Percentiles rank a stretch among this genome's conserved stretches.
phyloP scores from a whole-genome alignment of 2,113 vertebrate species.

The Bostrychus sinensis region DNA sequence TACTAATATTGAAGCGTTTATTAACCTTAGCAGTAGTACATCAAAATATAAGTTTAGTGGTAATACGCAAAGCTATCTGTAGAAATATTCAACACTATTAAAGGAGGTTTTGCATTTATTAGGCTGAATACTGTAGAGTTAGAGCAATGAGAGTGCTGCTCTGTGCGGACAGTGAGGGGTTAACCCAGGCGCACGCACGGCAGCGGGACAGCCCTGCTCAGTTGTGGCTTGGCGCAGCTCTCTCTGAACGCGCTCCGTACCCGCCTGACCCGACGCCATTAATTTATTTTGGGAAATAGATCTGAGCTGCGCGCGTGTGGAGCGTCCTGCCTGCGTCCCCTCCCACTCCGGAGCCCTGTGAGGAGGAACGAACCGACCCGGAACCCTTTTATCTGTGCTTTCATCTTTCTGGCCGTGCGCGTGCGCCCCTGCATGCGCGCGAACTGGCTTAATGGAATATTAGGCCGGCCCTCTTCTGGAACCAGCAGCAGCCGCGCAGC shows the following conservation, averaged over 20 bases:
- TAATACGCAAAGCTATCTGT: no score
- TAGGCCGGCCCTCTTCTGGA: conserved; percentile 29
- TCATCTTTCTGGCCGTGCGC: neutral
- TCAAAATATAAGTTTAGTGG: no score
- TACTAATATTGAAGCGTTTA: no score
- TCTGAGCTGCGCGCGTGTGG: conserved; percentile 20
- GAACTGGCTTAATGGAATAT: conserved; percentile 28
- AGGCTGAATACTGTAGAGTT: no score
- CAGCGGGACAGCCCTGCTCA: conserved; percentile 39
- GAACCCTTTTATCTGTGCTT: no score
- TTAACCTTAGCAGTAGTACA: no score
- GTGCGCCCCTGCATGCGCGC: conserved; percentile 33
- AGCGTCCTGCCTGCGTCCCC: neutral
- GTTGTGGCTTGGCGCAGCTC: conserved; percentile 30
- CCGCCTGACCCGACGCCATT: conserved; percentile 56
- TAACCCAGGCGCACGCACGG: conserved; percentile 58
- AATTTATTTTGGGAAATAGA: conserved; percentile 62
- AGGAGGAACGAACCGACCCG: neutral
- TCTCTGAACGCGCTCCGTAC: conserved; percentile 20
- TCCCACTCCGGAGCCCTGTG: no score
- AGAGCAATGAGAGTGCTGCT: no score
- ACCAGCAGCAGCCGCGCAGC: conserved; percentile 12
- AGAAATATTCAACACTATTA: no score
- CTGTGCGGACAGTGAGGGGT: conserved; percentile 60
- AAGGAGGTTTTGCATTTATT: no score